Conservation (phyloP, 2,797 vertebrate genomes). For the Falco naumanni region DNA sequence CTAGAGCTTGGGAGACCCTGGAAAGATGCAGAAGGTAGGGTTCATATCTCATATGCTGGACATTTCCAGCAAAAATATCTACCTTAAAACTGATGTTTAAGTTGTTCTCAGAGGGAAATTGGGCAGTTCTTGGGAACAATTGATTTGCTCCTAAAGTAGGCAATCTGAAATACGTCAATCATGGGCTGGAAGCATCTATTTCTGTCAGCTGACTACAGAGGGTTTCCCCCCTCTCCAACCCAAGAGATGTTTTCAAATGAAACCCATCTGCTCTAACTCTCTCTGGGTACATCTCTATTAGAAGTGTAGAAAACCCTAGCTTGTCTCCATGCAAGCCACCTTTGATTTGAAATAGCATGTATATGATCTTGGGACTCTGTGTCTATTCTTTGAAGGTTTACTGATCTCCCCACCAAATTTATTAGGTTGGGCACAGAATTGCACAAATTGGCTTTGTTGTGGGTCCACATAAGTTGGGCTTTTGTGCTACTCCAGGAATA, state of each 20-base stretch:
- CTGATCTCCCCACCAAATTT: neutral
- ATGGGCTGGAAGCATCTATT: neutral
- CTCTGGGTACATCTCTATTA: neutral
- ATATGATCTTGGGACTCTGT: neutral
- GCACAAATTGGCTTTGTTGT: neutral
- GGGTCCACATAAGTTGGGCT: neutral
- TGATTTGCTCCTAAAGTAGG: neutral
- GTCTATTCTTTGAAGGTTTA: neutral
- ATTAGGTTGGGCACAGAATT: neutral
- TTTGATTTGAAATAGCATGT: neutral
- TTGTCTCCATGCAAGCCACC: neutral
- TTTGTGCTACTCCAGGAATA: neutral
- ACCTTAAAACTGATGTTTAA: neutral
- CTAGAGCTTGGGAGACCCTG: neutral
- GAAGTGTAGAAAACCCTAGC: neutral
- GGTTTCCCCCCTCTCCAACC: neutral
- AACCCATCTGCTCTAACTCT: neutral
- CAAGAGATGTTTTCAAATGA: neutral
- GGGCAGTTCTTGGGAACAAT: neutral
- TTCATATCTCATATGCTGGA: neutral
- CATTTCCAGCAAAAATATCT: neutral
- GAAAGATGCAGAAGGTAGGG: neutral
- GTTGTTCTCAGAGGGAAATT: fast-evolving
- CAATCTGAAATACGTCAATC: neutral
- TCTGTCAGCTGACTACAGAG: neutral